Conservation (phyloP, 2,797 vertebrate genomes). For the Pyrrhura leucotis region DNA sequence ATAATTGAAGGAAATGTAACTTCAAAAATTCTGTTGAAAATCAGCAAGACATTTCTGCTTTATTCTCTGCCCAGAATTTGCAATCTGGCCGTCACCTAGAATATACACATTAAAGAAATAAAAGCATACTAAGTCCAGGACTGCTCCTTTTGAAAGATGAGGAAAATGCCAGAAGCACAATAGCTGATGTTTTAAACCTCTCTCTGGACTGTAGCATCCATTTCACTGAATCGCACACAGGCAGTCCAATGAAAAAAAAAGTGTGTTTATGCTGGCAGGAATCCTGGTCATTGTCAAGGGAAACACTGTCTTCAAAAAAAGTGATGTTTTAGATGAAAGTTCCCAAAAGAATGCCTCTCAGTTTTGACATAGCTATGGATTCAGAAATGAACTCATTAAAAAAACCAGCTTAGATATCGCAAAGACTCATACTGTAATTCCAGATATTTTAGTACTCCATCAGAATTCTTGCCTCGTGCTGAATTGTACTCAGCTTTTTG, state of each 20-base stretch:
- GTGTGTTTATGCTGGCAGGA: not conserved
- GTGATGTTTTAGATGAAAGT: not conserved
- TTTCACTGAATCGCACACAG: conserved; percentile 21
- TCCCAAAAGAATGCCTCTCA: not conserved
- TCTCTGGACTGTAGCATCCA: not conserved
- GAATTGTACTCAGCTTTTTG: not conserved
- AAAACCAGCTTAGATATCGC: not conserved
- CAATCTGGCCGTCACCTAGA: not conserved
- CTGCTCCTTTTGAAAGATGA: conserved; percentile 18
- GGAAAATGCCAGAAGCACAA: not conserved
- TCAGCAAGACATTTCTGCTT: conserved; percentile 1
- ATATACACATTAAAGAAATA: not conserved
- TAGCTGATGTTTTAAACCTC: not conserved
- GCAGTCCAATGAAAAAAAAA: not conserved
- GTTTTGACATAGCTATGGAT: not conserved
- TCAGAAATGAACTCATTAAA: not conserved
- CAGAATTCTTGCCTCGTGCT: not conserved
- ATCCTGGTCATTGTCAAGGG: not conserved
- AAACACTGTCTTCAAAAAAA: not conserved
- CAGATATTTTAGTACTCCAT: not conserved
- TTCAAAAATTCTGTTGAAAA: conserved; percentile 20
- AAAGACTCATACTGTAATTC: not conserved
- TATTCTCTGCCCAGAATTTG: conserved; percentile 31
- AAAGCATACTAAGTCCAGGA: not conserved
- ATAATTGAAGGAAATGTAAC: conserved; percentile 8